Evolutionary conservation across 2,113 vertebrate genomes (phyloP).

Genomic region (Rhagologus leucostigma): DNA sequence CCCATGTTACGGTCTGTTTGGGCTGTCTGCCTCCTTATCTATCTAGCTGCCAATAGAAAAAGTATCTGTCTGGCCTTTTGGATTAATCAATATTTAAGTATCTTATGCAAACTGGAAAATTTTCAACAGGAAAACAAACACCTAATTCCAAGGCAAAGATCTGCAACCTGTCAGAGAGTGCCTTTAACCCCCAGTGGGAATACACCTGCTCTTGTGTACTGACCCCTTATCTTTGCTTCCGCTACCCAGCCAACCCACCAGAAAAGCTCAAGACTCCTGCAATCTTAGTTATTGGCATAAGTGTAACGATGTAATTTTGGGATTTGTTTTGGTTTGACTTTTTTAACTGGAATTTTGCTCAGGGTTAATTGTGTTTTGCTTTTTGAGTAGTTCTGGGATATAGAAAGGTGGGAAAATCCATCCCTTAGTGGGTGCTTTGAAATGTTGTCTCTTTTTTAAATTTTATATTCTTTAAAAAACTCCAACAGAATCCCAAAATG

Average conservation of each 20-base stretch:
- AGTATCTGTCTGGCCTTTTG: neutral
- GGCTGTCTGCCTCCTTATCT: slow-evolving; percentile 1
- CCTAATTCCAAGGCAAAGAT: neutral
- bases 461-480: neutral
- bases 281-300: neutral
- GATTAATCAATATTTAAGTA: slow-evolving; percentile 5
- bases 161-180: neutral
- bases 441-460: neutral
- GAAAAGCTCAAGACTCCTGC: neutral
- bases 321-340: neutral
- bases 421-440: neutral
- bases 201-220: neutral
- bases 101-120: neutral
- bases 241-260: neutral
- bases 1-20: neutral
- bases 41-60: neutral
- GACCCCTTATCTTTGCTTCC: neutral
- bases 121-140: neutral
- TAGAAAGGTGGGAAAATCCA: neutral
- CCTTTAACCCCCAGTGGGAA: neutral
- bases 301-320: neutral
- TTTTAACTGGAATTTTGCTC: neutral
- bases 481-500: neutral
- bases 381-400: neutral
- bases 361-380: neutral